These are phyloP conservation scores for Drosophila athabasca DNA, from an alignment of 1,140 invertebrate species.

Conservation along the genomic window DNA sequence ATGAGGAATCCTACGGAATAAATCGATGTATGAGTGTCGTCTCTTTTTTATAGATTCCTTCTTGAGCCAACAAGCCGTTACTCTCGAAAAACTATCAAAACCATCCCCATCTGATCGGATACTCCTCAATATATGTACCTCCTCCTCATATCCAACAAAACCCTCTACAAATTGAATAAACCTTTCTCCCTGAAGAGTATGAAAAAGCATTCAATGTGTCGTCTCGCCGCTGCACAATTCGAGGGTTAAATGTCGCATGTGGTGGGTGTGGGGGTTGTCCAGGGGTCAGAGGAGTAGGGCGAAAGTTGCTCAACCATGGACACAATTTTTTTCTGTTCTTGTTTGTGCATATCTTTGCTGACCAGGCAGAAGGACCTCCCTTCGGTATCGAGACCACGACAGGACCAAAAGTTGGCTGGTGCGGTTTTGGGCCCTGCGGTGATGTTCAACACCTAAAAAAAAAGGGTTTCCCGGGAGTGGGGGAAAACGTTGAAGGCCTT, in stretches of 20 bases:
- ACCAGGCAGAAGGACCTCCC: slow-evolving; percentile 45
- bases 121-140: not conserved
- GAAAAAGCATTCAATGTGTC: slow-evolving; percentile 59
- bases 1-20: too few species aligned
- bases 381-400: slow-evolving; percentile 19
- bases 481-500: slow-evolving; percentile 5
- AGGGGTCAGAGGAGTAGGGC: not conserved
- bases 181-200: slow-evolving; percentile 23
- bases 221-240: slow-evolving; percentile 57
- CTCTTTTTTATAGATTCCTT: too few species aligned
- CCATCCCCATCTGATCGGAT: too few species aligned
- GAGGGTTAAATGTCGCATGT: slow-evolving; percentile 78
- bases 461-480: slow-evolving; percentile 24
- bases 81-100: too few species aligned
- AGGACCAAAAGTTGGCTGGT: slow-evolving; percentile 50
- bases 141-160: slow-evolving; percentile 7
- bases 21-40: too few species aligned
- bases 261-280: slow-evolving; percentile 23
- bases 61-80: too few species aligned
- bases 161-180: slow-evolving; percentile 3
- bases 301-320: slow-evolving; percentile 70
- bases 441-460: slow-evolving; percentile 80
- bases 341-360: slow-evolving; percentile 78
- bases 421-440: slow-evolving; percentile 67
- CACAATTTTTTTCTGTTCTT: slow-evolving; percentile 34